Conservation (phyloP, 2,113 vertebrate genomes). For the Aegotheles bennettii region DNA sequence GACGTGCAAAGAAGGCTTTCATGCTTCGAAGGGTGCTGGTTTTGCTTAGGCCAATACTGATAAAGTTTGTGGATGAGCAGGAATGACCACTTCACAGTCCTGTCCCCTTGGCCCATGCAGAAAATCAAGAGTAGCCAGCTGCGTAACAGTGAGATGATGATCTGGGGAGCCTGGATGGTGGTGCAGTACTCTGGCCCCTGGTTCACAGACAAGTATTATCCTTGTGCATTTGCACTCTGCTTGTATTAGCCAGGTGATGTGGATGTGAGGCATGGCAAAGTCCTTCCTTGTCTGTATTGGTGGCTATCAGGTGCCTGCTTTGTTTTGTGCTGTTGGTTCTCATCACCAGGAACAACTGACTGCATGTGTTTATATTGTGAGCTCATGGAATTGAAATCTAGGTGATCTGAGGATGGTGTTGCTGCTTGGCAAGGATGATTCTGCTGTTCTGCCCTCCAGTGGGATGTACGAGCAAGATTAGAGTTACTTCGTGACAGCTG, state of each 20-base stretch:
- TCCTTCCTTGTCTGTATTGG: background rate
- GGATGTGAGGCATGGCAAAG: background rate
- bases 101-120: background rate
- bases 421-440: background rate
- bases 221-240: background rate
- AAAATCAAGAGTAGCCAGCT: background rate
- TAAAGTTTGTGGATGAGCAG: background rate
- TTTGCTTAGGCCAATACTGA: background rate
- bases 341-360: no score
- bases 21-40: background rate
- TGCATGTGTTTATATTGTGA: background rate
- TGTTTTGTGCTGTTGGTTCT: background rate
- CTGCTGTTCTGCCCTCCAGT: background rate
- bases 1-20: background rate
- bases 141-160: background rate
- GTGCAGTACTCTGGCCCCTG: background rate
- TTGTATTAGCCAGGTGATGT: background rate
- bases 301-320: background rate
- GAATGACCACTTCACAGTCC: background rate
- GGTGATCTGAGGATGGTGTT: background rate
- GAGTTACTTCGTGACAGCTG: background rate
- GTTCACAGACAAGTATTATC: background rate
- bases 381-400: background rate
- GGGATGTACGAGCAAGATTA: background rate
- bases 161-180: background rate